These are phyloP conservation scores for Dinothrombium tinctorium DNA, from an alignment of 1,140 invertebrate genomes.

Conservation along the genomic window DNA sequence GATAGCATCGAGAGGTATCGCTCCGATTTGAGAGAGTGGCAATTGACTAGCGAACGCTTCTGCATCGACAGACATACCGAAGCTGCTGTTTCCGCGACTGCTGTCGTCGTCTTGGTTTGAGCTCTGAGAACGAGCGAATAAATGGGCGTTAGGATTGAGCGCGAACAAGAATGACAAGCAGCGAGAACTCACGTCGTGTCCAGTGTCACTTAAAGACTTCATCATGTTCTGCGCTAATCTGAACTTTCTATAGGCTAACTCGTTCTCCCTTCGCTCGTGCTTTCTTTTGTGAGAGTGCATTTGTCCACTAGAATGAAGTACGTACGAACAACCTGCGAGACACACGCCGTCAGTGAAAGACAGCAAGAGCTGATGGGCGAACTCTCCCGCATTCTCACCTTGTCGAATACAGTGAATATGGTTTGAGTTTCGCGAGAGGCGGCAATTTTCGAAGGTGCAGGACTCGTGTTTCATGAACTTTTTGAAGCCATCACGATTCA, in stretches of 20 bases:
- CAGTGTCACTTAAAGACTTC: too few species aligned
- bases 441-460: conserved; percentile 68
- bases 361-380: neutral
- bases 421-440: conserved; percentile 81
- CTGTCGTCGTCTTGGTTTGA: too few species aligned
- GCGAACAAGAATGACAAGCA: neutral
- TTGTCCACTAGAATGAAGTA: conserved; percentile 82
- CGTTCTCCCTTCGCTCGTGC: conserved; percentile 74
- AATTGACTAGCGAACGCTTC: too few species aligned
- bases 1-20: conserved; percentile 11
- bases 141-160: too few species aligned
- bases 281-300: conserved; percentile 93
- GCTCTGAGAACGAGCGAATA: too few species aligned
- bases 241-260: conserved; percentile 53
- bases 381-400: conserved; percentile 27
- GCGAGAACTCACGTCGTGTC: neutral
- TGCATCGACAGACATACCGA: too few species aligned
- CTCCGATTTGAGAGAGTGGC: conserved; percentile 2
- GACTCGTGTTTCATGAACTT: conserved; percentile 95
- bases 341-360: too few species aligned
- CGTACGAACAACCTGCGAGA: conserved; percentile 55
- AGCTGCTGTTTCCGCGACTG: too few species aligned
- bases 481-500: conserved; percentile 86
- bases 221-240: conserved; percentile 31
- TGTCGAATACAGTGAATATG: conserved; percentile 93